These are phyloP conservation scores for Cremastobaeus sp. DNA, from an alignment of 2,888 invertebrate genomes.

Conservation along the genomic window DNA sequence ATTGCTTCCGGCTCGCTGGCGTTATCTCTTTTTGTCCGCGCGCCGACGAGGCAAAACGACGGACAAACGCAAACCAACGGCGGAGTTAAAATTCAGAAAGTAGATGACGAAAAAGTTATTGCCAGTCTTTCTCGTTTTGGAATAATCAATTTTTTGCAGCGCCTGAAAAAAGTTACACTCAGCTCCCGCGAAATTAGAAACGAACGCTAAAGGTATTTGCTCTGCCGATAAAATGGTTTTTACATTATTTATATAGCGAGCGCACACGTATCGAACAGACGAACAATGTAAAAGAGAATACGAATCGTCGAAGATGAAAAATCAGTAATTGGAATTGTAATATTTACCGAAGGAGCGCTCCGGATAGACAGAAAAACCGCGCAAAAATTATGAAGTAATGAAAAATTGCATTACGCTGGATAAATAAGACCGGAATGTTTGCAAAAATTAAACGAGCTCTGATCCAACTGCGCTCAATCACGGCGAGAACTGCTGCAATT, in stretches of 20 bases:
- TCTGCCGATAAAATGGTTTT: slow-evolving; percentile 22
- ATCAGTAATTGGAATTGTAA: not conserved
- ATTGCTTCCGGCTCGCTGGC: slow-evolving; percentile 21
- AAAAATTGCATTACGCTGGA: slow-evolving; percentile 28
- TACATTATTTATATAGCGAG: slow-evolving; percentile 35
- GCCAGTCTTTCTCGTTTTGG: too few relatives aligned
- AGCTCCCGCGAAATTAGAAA: slow-evolving; percentile 13
- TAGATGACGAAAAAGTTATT: not conserved
- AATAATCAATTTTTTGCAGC: too few relatives aligned
- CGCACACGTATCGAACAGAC: slow-evolving; percentile 8
- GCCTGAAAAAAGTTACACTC: not conserved
- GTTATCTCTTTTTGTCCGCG: slow-evolving; percentile 25
- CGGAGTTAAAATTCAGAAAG: not conserved
- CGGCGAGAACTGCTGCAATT: not conserved
- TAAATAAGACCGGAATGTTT: slow-evolving; percentile 17
- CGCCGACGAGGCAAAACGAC: not conserved
- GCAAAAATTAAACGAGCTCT: slow-evolving; percentile 10
- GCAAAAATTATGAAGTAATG: slow-evolving; percentile 27
- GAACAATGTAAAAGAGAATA: slow-evolving; percentile 25
- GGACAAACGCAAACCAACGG: too few relatives aligned
- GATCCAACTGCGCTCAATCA: too few relatives aligned
- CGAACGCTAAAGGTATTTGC: slow-evolving; percentile 12
- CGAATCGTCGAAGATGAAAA: not conserved
- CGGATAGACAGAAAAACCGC: slow-evolving; percentile 6
- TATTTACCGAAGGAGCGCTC: not conserved